Conservation (phyloP, 2,797 vertebrate species). For the Falco cherrug region DNA sequence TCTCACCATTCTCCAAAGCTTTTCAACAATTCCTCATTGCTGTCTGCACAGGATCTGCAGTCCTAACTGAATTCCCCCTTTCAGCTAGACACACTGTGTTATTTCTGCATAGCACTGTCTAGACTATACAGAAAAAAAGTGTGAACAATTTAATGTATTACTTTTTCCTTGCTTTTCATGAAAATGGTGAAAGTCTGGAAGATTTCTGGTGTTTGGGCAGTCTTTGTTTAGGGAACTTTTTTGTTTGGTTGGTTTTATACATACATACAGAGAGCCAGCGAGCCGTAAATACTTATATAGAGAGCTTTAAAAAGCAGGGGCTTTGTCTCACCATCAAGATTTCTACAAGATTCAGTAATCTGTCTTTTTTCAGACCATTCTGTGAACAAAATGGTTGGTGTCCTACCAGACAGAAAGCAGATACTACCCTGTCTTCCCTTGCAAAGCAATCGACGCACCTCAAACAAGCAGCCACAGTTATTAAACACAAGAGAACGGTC, state of each 20-base stretch:
- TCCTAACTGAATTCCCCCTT: neutral
- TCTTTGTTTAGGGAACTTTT: neutral
- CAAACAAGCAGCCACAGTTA: neutral
- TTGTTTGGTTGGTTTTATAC: neutral
- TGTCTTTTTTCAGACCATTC: neutral
- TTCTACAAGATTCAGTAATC: neutral
- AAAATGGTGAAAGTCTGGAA: neutral
- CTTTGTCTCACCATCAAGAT: neutral
- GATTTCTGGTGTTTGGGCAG: neutral
- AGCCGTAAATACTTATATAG: neutral
- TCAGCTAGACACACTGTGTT: neutral
- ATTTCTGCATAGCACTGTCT: neutral
- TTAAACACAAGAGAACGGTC: neutral
- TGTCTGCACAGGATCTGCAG: neutral
- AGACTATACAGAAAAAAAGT: neutral
- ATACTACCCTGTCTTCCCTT: neutral
- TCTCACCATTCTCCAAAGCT: neutral
- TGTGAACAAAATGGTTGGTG: neutral
- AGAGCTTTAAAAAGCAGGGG: neutral
- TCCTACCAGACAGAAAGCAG: constrained; percentile 4
- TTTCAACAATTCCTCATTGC: neutral
- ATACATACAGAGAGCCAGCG: neutral
- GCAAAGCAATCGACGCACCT: neutral
- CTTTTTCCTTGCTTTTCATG: neutral
- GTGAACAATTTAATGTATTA: neutral